Evolutionary conservation across 1,140 invertebrate species (phyloP).

Genomic region (Holcopasites calliopsidis): DNA sequence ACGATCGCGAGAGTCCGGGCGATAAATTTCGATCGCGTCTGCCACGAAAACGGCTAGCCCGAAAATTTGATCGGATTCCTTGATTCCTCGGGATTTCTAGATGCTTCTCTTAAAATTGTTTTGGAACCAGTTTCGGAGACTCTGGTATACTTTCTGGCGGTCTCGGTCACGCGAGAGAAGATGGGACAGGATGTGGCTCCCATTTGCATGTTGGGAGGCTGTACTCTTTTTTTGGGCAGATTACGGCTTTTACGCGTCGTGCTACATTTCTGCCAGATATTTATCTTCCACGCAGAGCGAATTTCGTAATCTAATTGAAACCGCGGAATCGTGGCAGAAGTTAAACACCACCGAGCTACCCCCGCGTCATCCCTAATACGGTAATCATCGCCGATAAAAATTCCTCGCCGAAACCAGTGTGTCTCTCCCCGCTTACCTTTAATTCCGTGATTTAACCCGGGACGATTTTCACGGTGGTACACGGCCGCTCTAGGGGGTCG

Average conservation of each 20-base stretch:
- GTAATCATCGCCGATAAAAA: no score
- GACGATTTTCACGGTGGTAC: slow-evolving; percentile 47
- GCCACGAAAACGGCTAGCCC: slow-evolving; percentile 1
- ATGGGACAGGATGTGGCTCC: neutral
- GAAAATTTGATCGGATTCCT: slow-evolving; percentile 14
- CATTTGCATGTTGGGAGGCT: no score
- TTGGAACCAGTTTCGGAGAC: neutral
- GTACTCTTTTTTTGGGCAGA: no score
- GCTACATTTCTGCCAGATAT: no score
- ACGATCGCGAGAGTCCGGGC: slow-evolving; percentile 13
- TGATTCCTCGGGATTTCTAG: neutral
- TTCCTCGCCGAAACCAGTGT: no score
- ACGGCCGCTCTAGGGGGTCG: slow-evolving; percentile 57
- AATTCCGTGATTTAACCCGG: slow-evolving; percentile 53
- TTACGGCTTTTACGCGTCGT: no score
- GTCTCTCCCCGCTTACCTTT: no score
- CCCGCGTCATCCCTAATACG: no score
- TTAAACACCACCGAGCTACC: no score
- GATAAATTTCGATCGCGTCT: slow-evolving; percentile 42
- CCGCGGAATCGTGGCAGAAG: no score
- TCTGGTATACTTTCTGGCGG: neutral
- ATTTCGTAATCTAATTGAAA: no score
- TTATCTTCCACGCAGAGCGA: no score
- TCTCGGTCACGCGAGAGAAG: neutral
- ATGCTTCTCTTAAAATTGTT: neutral